A percentile compares a stretch with the other conserved stretches of the same genome.
These are phyloP conservation scores for Hyles vespertilio DNA, from an alignment of 1,140 invertebrate genomes.

Conservation along the genomic window DNA sequence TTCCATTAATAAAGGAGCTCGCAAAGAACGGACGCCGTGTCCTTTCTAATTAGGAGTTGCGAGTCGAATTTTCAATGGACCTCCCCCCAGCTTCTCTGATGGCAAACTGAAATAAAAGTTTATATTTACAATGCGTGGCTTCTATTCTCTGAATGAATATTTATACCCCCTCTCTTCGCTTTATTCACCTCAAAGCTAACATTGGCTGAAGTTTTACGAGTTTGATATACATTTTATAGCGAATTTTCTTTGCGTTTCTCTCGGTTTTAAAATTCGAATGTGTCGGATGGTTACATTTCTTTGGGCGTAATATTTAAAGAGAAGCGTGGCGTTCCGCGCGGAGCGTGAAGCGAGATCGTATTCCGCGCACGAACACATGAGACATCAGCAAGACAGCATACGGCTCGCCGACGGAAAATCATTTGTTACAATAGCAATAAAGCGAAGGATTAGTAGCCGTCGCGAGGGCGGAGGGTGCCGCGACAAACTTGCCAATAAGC, in stretches of 20 bases:
- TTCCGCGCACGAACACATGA: not conserved
- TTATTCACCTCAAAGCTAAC: conserved; percentile 58
- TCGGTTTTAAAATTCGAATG: conserved; percentile 36
- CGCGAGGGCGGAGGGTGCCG: conserved; percentile 32
- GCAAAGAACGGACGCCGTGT: conserved; percentile 52
- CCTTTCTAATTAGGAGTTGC: conserved; percentile 69
- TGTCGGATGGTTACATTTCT: conserved; percentile 5
- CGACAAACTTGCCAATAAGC: conserved; percentile 66
- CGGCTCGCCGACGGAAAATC: conserved; percentile 28
- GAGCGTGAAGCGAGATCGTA: not conserved
- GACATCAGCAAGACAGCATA: not conserved
- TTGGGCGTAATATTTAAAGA: conserved; percentile 3
- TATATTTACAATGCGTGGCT: conserved; percentile 69
- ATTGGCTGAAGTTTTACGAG: conserved; percentile 44
- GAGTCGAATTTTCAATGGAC: conserved; percentile 67
- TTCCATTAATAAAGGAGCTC: conserved; percentile 61
- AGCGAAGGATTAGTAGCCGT: conserved; percentile 54
- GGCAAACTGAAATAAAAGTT: conserved; percentile 69
- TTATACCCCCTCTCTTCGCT: conserved; percentile 53
- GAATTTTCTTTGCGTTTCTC: conserved; percentile 44
- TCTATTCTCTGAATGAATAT: conserved; percentile 63
- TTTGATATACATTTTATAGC: conserved; percentile 42
- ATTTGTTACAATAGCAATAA: conserved; percentile 63
- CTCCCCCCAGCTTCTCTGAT: conserved; percentile 46
- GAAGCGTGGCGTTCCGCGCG: not conserved